These are phyloP conservation scores for Cephalotes varians DNA, from an alignment of 2,888 invertebrate species.

Conservation along the genomic window DNA sequence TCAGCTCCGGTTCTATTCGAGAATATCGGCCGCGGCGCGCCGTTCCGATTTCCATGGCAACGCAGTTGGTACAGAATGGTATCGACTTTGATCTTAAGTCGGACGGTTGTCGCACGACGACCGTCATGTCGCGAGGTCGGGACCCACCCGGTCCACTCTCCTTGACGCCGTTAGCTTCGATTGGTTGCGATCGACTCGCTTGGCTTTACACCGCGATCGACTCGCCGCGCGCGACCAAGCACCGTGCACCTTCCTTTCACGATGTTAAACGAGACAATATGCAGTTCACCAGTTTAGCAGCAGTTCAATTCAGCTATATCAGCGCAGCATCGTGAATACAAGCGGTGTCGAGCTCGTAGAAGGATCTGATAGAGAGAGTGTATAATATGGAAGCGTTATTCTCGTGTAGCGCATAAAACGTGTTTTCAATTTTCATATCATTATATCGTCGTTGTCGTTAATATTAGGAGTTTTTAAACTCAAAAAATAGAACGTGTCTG, in stretches of 20 bases:
- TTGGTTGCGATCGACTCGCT: slow-evolving; percentile 21
- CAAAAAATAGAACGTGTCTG: background rate
- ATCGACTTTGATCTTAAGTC: slow-evolving; percentile 69
- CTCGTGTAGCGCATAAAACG: slow-evolving; percentile 20
- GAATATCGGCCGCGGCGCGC: slow-evolving; percentile 35
- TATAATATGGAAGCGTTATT: slow-evolving; percentile 11
- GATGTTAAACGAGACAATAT: slow-evolving; percentile 53
- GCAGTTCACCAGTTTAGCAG: slow-evolving; percentile 50
- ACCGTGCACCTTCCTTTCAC: slow-evolving; percentile 25
- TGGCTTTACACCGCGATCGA: slow-evolving; percentile 27
- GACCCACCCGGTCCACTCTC: slow-evolving; percentile 20
- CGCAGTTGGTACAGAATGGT: slow-evolving; percentile 47
- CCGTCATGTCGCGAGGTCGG: slow-evolving; percentile 41
- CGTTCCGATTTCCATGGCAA: slow-evolving; percentile 66
- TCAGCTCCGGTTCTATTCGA: slow-evolving; percentile 47
- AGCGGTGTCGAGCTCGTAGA: background rate
- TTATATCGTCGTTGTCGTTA: background rate
- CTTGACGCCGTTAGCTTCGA: slow-evolving; percentile 41
- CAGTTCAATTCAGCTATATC: slow-evolving; percentile 36
- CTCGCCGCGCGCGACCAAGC: slow-evolving; percentile 5
- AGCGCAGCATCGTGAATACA: background rate
- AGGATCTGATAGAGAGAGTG: background rate
- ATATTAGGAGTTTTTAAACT: background rate
- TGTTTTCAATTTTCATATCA: slow-evolving; percentile 18
- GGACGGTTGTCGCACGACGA: slow-evolving; percentile 57